Conservation (phyloP, 2,113 vertebrate genomes). For the Miniopterus natalensis region DNA sequence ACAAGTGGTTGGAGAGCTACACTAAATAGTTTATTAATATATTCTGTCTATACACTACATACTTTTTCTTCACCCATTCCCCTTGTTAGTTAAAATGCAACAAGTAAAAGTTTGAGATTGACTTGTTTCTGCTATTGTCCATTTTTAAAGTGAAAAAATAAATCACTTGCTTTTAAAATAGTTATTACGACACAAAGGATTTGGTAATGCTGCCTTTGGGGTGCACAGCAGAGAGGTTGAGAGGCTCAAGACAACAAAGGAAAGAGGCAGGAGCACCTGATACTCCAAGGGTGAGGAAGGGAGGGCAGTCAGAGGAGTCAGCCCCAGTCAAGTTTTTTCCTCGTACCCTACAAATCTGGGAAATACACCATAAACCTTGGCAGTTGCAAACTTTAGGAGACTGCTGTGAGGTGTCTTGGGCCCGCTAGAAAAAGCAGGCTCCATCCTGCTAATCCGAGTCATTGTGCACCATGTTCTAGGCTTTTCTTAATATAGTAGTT, state of each 20-base stretch:
- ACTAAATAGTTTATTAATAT: background rate
- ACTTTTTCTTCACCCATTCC: background rate
- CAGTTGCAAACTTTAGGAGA: background rate
- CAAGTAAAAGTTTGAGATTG: background rate
- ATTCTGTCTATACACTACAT: background rate
- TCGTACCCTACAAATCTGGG: background rate
- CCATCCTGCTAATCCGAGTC: background rate
- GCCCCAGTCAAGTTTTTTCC: background rate
- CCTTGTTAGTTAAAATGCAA: conserved; percentile 6
- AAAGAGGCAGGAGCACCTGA: background rate
- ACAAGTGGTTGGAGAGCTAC: background rate
- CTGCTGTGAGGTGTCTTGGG: background rate
- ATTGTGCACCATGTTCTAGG: background rate
- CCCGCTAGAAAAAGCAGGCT: background rate
- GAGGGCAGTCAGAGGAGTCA: background rate
- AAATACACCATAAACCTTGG: background rate
- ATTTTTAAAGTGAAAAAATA: background rate
- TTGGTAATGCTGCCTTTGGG: background rate
- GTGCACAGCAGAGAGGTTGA: background rate
- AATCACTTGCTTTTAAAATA: conserved; percentile 30
- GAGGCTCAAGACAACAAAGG: background rate
- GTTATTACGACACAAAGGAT: background rate
- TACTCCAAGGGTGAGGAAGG: background rate
- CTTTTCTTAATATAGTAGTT: conserved; percentile 7
- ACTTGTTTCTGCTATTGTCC: background rate